Base-by-base conservation (phyloP, 2,797 vertebrate species). In the Rhinophrynus dorsalis region DNA sequence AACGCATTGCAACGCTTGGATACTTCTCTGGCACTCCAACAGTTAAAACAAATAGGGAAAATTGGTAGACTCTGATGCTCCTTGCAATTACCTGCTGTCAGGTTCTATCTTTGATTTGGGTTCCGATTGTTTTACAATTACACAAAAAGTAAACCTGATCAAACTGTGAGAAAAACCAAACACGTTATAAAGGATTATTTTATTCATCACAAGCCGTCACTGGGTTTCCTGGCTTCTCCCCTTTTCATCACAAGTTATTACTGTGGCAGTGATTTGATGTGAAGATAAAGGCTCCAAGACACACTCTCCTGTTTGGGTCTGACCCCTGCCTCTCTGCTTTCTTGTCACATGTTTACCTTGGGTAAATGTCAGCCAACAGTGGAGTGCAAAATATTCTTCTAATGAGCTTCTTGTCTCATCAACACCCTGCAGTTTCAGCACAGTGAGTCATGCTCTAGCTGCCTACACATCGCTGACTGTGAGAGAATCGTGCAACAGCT, bases 341-440 rank as follows among this genome's bases (percentile, higher is more conserved):
- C 60, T 37, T 37, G 20, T 27, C 45, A 13, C 44, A 63, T 63
- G 33, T 63, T 51, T 63, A 50, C 24, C 47, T 47, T 13, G 12
- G 7, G 17, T 26, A 51, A 63, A 51, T 51, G 32, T 37, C 60
- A 63, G n/a, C 18, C 4, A 15, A 35, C 12, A 26, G 32, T n/a
- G 9, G 21, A 63, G 21, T 18, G 20, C 45, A 63, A 23, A 51
- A 51, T 50, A 50, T 63, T 21, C n/a, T 26, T 8, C 15, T 51
- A 63, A 51, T 38, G n/a, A 63, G 45, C 44, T 24, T 48, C 42
- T 17, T 6, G 26, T 38, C 12, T 50, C 30, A 24, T 27, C 35
- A n/a, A 30, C 26, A 5, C 26, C 13, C 24, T 7, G 13, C 10
- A 40, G 10, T n/a, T 51, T n/a, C 6, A 8, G 26, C n/a, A n/a